phyloP scores from a whole-genome alignment of 2,113 vertebrate genomes.

The Crotalus tigris region DNA sequence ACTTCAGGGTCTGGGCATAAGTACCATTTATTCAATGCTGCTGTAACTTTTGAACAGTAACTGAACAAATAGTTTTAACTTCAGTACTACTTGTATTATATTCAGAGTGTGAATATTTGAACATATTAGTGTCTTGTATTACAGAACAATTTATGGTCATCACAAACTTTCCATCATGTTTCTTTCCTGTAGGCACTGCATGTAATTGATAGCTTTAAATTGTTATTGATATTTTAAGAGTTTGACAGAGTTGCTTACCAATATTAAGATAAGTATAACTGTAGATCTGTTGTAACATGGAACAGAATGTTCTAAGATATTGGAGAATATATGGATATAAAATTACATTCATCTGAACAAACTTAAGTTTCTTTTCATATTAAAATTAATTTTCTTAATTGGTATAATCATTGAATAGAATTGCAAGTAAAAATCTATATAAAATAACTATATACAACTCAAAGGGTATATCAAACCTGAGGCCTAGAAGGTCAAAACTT shows the following conservation, averaged over 20 bases:
- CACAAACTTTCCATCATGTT: not conserved
- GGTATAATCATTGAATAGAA: not conserved
- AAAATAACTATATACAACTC: not conserved
- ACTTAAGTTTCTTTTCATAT: not conserved
- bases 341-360: not conserved
- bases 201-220: not conserved
- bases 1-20: not conserved
- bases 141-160: not conserved
- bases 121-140: constrained; percentile 10
- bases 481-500: too few species aligned
- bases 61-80: not conserved
- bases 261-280: not conserved
- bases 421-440: not conserved
- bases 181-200: not conserved
- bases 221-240: not conserved
- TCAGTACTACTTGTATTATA: not conserved
- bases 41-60: not conserved
- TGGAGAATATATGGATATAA: not conserved
- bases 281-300: not conserved
- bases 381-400: not conserved
- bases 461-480: not conserved
- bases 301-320: not conserved
- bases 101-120: not conserved
- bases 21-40: not conserved
- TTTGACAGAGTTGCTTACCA: not conserved